Percentiles rank a stretch among this genome's conserved stretches.
Evolutionary conservation across 2,797 vertebrate genomes (phyloP).

Genomic region (Hoplostethus atlanticus): DNA sequence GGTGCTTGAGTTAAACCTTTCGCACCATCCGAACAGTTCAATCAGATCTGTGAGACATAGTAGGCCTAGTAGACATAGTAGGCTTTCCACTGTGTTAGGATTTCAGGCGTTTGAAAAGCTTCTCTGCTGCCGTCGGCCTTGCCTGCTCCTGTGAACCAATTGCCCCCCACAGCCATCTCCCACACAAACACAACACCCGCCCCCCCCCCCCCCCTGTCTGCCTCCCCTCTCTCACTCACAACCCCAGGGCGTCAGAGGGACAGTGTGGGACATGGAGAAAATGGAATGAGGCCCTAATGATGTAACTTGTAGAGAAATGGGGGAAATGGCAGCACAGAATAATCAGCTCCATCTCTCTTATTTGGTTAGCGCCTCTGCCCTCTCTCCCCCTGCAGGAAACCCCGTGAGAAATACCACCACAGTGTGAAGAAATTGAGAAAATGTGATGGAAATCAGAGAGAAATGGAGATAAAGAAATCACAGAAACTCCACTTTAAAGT

Average conservation of each 20-base stretch:
- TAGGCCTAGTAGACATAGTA: background rate
- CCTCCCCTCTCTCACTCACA: slow-evolving; percentile 40
- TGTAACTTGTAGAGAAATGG: slow-evolving; percentile 13
- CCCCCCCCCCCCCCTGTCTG: slow-evolving; percentile 18
- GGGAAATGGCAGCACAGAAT: background rate
- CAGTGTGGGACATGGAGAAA: background rate
- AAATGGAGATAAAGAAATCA: background rate
- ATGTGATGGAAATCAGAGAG: slow-evolving; percentile 31
- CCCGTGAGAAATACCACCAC: background rate
- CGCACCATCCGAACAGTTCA: background rate
- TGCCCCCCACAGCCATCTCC: slow-evolving; percentile 62
- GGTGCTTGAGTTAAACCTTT: background rate
- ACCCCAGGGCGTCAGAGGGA: slow-evolving; percentile 27
- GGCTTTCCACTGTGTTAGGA: slow-evolving; percentile 41
- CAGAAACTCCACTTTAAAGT: slow-evolving; percentile 4
- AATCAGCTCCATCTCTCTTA: background rate
- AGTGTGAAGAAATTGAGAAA: slow-evolving; percentile 20
- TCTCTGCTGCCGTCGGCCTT: slow-evolving; percentile 59
- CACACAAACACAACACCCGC: slow-evolving; percentile 60
- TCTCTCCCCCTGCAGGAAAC: slow-evolving; percentile 19
- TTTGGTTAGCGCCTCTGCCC: background rate
- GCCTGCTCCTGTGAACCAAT: slow-evolving; percentile 60
- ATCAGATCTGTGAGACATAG: no score
- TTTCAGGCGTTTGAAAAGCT: slow-evolving; percentile 73
- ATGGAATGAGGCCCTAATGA: background rate